Base-by-base conservation (phyloP, 2,797 vertebrate genomes). In the Helarctos malayanus region DNA sequence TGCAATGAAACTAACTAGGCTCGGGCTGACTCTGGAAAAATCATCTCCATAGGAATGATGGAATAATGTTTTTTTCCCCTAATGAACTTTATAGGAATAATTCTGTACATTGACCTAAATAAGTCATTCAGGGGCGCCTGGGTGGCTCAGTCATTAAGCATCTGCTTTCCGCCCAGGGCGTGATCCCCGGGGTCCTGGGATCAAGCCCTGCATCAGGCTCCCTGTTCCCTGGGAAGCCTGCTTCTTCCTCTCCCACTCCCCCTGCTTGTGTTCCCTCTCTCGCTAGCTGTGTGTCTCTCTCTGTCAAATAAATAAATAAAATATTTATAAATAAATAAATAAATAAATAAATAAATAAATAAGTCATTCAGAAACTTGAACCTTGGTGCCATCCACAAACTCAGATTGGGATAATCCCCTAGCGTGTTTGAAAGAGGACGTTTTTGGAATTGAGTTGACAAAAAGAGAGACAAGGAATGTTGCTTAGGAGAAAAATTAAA, bases 341-440 rank as follows among this genome's bases (percentile, higher is more conserved):
- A 41, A 41, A 41, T 41, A 41, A 41, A 41, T 41, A 41, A 38
- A 38, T 38, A 38, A 38, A 38, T 45, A 18, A 90, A 38, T 56
- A 73, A 21, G 41, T 76, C 18, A 89, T 47, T 89, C 29, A 92
- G 68, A 97, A 92, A 86, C 23, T 27, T 92, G 65, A 69, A 56
- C 3, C 13, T 57, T 78, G 47, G 7, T 85, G 71, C 32, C 9
- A 91, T 47, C 3, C 23, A 88, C 18, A 79, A 45, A 79, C 21
- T 32, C 56, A 79, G 23, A 79, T 23, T 59, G 9, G 49, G 27
- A 73, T 1, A 32, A 3, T 45, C 2, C 41, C 18, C 35, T 10
- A 59, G 7, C 69, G 4, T 71, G 23, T 45, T 61, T 57, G 71
- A 35, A 94, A 14, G 16, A 27, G 18, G 18, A 14, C 38, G 15